Percentiles rank a stretch among this genome's conserved stretches.
phyloP scores from a whole-genome alignment of 2,888 invertebrate species.

The Spisula subtruncata region DNA sequence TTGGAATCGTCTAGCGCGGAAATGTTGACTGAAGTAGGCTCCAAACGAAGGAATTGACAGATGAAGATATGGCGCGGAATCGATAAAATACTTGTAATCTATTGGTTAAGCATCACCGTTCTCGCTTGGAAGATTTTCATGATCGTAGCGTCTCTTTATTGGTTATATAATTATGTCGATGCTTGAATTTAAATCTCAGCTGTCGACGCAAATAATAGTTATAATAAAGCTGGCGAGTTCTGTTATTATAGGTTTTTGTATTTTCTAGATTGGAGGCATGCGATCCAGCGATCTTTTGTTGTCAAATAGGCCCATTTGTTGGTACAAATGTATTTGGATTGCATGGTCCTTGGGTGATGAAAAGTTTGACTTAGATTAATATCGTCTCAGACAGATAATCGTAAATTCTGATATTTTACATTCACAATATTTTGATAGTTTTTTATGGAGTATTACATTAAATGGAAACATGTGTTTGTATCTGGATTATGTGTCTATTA shows the following conservation, averaged over 20 bases:
- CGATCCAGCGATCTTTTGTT: neutral
- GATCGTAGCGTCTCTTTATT: neutral
- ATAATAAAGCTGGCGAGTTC: neutral
- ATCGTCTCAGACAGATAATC: no score
- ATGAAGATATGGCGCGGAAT: neutral
- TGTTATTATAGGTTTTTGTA: neutral
- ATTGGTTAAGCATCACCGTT: neutral
- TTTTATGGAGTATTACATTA: no score
- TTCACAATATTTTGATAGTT: no score
- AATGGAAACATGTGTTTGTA: no score
- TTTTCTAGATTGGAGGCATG: neutral
- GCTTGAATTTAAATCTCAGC: constrained; percentile 11
- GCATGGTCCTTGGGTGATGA: neutral
- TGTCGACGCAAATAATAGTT: neutral
- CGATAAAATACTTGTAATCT: constrained; percentile 15
- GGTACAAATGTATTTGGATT: neutral
- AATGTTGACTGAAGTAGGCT: neutral
- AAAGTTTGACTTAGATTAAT: no score
- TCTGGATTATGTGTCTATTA: neutral
- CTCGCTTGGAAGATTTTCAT: neutral
- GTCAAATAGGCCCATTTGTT: neutral
- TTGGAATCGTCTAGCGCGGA: neutral
- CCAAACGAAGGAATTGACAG: neutral
- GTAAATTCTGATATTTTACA: no score
- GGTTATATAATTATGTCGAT: neutral